Conservation (phyloP, 2,888 invertebrate genomes). For the Xestia ashworthii region DNA sequence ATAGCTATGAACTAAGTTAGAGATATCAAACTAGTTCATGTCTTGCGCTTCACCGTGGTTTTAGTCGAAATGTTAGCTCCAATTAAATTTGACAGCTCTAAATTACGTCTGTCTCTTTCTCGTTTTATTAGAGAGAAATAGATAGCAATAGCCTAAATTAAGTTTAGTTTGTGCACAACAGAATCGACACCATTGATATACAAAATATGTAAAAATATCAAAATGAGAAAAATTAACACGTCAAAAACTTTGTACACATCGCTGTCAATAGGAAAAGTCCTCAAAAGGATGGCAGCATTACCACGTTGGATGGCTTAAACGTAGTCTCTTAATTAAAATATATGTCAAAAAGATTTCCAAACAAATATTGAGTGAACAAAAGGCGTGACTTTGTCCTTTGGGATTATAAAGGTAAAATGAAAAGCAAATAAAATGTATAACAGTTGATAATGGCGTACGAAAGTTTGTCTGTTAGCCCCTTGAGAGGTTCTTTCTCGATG, state of each 20-base stretch:
- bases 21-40: no score
- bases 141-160: no score
- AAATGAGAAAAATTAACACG: neutral
- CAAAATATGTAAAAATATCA: neutral
- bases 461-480: conserved; percentile 45
- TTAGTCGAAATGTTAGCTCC: no score
- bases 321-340: conserved; percentile 16
- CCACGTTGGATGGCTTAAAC: neutral
- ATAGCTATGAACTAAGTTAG: no score
- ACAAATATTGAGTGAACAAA: conserved; percentile 23
- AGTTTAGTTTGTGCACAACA: no score
- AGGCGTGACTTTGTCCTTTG: conserved; percentile 13
- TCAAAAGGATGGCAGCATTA: neutral
- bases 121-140: no score
- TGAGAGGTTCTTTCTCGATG: conserved; percentile 37
- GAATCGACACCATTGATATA: no score
- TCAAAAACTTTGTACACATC: neutral
- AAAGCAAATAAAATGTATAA: conserved; percentile 56
- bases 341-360: neutral
- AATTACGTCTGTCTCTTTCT: no score
- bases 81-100: no score
- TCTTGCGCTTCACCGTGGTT: no score
- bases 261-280: neutral
- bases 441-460: conserved; percentile 42
- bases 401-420: conserved; percentile 47